Conservation (phyloP, 1,140 invertebrate species). For the Drosophila quadrilineata region DNA sequence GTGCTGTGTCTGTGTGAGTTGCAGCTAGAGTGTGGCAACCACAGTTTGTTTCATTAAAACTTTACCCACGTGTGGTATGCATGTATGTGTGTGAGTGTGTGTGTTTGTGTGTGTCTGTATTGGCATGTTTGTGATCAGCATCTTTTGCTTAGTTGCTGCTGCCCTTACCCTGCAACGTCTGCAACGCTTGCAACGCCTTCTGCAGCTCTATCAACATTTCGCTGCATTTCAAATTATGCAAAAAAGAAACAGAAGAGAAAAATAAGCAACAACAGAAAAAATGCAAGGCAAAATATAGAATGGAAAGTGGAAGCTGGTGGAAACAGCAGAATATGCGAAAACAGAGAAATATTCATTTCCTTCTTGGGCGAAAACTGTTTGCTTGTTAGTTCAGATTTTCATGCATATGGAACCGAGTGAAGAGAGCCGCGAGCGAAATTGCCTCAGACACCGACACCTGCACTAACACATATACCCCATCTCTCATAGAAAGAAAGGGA, state of each 20-base stretch:
- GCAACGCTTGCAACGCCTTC: conserved; percentile 13
- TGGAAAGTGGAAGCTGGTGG: conserved; percentile 7
- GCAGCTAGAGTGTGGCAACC: too few species aligned
- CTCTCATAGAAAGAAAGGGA: too few species aligned
- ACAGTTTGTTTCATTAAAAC: conserved; percentile 77
- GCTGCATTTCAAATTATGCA: conserved; percentile 69
- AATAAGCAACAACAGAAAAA: neutral
- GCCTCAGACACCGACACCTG: conserved; percentile 32
- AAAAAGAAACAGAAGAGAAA: conserved; percentile 11
- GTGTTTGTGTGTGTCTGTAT: conserved; percentile 3
- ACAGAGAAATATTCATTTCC: conserved; percentile 59
- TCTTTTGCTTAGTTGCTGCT: conserved; percentile 67
- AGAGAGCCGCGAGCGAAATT: conserved; percentile 54
- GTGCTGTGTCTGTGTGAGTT: too few species aligned
- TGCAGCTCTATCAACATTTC: conserved; percentile 55
- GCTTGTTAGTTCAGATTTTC: conserved; percentile 65
- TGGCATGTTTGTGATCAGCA: conserved; percentile 55
- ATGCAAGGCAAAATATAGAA: neutral
- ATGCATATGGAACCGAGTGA: conserved; percentile 61
- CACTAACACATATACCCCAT: too few species aligned
- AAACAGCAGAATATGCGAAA: conserved; percentile 7
- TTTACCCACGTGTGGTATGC: conserved; percentile 55
- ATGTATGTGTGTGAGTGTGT: conserved; percentile 9
- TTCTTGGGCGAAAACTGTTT: conserved; percentile 49
- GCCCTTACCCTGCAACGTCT: neutral